phyloP scores from a whole-genome alignment of 1,140 invertebrate species.

The Papilio polyxenes region DNA sequence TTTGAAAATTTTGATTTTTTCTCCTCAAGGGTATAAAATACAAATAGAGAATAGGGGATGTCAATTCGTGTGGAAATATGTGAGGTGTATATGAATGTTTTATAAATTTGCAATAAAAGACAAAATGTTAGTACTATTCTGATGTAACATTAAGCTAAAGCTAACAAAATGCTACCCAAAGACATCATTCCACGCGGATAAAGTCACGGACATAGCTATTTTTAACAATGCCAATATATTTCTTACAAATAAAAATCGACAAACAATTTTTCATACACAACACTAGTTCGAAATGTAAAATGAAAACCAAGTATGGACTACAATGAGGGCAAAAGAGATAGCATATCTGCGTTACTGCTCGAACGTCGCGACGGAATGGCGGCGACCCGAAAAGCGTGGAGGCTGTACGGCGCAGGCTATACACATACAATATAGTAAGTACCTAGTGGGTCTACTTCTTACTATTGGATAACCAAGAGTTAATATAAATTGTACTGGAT shows the following conservation, averaged over 20 bases:
- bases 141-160: no score
- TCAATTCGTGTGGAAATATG: no score
- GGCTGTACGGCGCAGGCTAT: constrained; percentile 29
- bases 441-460: background rate
- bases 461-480: background rate
- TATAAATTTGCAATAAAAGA: no score
- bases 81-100: no score
- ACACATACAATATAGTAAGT: background rate
- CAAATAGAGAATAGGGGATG: no score
- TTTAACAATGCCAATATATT: no score
- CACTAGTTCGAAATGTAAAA: constrained; percentile 72
- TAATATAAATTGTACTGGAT: background rate
- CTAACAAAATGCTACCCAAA: no score
- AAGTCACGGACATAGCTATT: no score
- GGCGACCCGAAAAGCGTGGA: constrained; percentile 51
- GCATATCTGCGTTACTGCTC: constrained; percentile 48
- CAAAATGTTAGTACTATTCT: no score
- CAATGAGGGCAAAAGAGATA: constrained; percentile 67
- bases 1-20: no score
- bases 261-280: constrained; percentile 35
- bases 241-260: constrained; percentile 43
- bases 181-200: no score
- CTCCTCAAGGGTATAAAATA: no score
- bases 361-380: constrained; percentile 60
- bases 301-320: constrained; percentile 78